Evolutionary conservation across 64 coral and sea anemone species (phyloP), one percentile per base, ranked within the genome.

Genomic region (Acropora yongei): DNA sequence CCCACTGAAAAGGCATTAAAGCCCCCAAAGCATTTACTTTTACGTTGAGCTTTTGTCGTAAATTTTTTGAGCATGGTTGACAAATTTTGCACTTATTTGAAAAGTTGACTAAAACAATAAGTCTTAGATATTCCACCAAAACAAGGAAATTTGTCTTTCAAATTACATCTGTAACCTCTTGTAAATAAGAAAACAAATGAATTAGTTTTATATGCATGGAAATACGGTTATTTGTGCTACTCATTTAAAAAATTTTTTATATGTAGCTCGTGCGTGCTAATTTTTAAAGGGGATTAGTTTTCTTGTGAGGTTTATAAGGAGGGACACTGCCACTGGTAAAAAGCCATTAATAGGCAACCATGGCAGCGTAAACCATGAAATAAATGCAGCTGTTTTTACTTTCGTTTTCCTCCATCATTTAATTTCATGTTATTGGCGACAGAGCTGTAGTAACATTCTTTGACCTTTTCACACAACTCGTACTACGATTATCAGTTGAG

Each of bases 181-280:
- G 68, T 46, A n/a, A 10, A 5, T 55, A 55, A 7, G 8, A 20
- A 72, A 13, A 85, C 14, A 72, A 45, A 85, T 85, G 44, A 47
- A 41, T 65, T 85, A 85, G 82, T 85, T 85, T 85, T 85, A 85
- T 85, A 85, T 30, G 12, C 44, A 16, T 18, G 20, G 44, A 49
- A 18, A 71, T 71, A 47, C 30, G 30, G 8, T 47, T 48, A 49
- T 48, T 78, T 48, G 14, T 49, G 14, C 16, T 14, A 20, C 8
- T n/a, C 4, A 40, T 19, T 71, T 71, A 19, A 39, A 30, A 30
- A 48, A 48, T n/a, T 78, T 30, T 78, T 47, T 8, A 17, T 17
- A 84, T 47, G 41, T 69, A 69, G 11, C 69, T 49, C 6, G 13
- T 48, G 65, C 45, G 61, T n/a, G 63, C 7, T 48, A 20, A 71